These are phyloP conservation scores for Drosophila pseudoananassae DNA, from an alignment of 1,140 invertebrate genomes.

Conservation along the genomic window DNA sequence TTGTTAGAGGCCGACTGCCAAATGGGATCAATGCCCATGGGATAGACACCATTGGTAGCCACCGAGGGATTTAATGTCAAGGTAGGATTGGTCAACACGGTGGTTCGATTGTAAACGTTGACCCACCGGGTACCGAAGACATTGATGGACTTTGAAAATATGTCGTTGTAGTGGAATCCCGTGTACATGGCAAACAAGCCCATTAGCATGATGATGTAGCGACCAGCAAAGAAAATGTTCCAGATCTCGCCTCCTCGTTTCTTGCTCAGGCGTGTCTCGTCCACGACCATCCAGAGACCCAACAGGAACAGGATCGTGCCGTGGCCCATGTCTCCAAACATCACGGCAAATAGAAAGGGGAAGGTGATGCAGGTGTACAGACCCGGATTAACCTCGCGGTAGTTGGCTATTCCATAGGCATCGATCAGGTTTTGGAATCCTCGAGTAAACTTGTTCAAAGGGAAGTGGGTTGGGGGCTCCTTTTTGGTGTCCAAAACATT, in stretches of 20 bases:
- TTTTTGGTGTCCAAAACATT: constrained; percentile 91
- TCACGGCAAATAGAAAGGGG: constrained; percentile 90
- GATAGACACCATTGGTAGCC: constrained; percentile 81
- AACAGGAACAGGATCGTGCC: constrained; percentile 88
- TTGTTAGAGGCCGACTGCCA: constrained; percentile 97
- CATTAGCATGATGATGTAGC: constrained; percentile 99
- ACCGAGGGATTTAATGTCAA: constrained; percentile 88
- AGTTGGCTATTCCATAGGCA: constrained; percentile 91
- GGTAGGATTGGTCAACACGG: constrained; percentile 84
- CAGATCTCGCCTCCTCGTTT: constrained; percentile 93
- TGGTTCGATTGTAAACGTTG: constrained; percentile 86
- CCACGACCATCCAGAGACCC: constrained; percentile 88
- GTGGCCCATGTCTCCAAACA: constrained; percentile 91
- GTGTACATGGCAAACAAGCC: constrained; percentile 98
- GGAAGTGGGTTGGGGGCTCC: constrained; percentile 91
- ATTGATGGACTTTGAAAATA: constrained; percentile 98
- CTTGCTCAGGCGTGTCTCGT: constrained; percentile 88
- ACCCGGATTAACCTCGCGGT: constrained; percentile 91
- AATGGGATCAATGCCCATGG: constrained; percentile 88
- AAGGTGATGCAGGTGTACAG: constrained; percentile 91
- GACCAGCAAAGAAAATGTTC: constrained; percentile 97
- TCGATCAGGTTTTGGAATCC: constrained; percentile 94
- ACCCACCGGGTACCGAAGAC: constrained; percentile 95
- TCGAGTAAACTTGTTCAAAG: constrained; percentile 92
- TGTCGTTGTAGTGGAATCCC: constrained; percentile 98